phyloP scores from a whole-genome alignment of 2,888 invertebrate species.

The Cataglyphis altisquamis region DNA sequence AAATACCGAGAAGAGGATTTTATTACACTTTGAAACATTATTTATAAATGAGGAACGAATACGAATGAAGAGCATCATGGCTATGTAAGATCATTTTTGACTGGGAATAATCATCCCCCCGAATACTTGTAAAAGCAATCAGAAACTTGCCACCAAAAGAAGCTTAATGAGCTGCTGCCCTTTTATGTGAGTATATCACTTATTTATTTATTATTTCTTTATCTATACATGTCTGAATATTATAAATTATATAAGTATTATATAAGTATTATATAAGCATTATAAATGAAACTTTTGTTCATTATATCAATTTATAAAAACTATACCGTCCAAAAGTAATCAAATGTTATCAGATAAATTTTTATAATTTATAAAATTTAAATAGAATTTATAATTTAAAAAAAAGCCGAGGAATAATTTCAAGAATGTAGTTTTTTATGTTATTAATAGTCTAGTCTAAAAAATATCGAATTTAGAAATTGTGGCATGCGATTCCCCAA shows the following conservation, averaged over 20 bases:
- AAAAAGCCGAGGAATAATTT: neutral
- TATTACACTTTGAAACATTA: neutral
- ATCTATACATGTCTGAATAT: neutral
- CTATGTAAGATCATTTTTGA: constrained; percentile 50
- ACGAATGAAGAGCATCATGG: constrained; percentile 32
- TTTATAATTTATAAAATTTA: neutral
- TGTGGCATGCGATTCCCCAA: neutral
- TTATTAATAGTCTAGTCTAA: neutral
- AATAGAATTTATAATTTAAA: too few species aligned
- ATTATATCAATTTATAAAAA: neutral
- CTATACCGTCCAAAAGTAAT: neutral
- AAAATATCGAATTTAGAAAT: neutral
- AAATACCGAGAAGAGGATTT: neutral
- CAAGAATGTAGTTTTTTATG: neutral
- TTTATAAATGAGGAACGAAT: neutral
- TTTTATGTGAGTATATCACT: constrained; percentile 80
- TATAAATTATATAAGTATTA: neutral
- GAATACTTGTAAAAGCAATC: constrained; percentile 56
- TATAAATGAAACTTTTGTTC: neutral
- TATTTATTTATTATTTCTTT: neutral
- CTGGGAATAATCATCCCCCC: neutral
- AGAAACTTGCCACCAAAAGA: constrained; percentile 67
- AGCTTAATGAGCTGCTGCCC: constrained; percentile 84
- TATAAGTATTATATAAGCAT: neutral
- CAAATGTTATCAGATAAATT: neutral